Base-by-base conservation (phyloP, 2,888 invertebrate genomes). In the Cerceris ruficornis region DNA sequence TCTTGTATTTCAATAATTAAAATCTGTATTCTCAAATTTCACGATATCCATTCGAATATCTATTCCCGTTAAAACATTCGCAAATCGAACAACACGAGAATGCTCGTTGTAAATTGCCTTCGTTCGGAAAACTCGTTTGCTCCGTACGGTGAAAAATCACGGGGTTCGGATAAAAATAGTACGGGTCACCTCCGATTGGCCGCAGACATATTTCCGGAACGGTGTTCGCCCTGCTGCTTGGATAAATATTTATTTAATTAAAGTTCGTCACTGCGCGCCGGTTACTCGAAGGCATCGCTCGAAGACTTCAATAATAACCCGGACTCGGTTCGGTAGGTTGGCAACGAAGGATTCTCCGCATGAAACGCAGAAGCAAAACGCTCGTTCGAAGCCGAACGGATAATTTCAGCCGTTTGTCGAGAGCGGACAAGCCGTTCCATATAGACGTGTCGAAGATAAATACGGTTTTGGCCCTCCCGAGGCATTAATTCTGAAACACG, bases 371-470 rank as follows among this genome's bases (percentile, higher is more conserved):
- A 72, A 54, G 57, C 65, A 13, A 50, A 49, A 61, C n/a, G 64
- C 60, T 7, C 57, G 61, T 59, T 67, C 75, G 75, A 77, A 75
- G 75, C 75, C 75, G 80, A 77, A 75, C 64, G 81, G 83, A 83
- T 85, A 81, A 85, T 84, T 85, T 85, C 76, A 77, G 82, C 66
- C 70, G 74, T 58, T 60, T 67, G 77, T 80, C 78, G 58, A 62
- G 71, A 62, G 71, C 73, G 70, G 70, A 62, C 72, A 28, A 28
- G 28, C 28, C 28, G 71, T 77, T 73, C 73, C 77, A 67, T 76
- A 69, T 69, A 75, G 75, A 78, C 75, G 76, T 75, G 80, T 77
- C 84, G 82, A 84, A 84, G 84, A 82, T 76, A 83, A 81, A 80
- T 79, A 81, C 75, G 81, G 75, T 81, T 84, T 84, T 84, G 84